These are phyloP conservation scores for crab-eating macaque (Macaca fascicularis) DNA, from an alignment of 2,113 vertebrate species.

Conservation along the genomic window T2T-MFA8v1.1 NC_088379.1:171105501-171106000, in stretches of 20 bases:
- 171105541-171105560: slow-evolving; percentile 69
- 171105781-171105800: slow-evolving; percentile 59
- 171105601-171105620: slow-evolving; percentile 66
- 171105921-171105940: slow-evolving; percentile 47
- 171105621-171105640: slow-evolving; percentile 65
- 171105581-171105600: slow-evolving; percentile 66
- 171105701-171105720: slow-evolving; percentile 79
- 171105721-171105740: slow-evolving; percentile 74
- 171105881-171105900: neutral
- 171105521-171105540: slow-evolving; percentile 19
- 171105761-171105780: slow-evolving; percentile 73
- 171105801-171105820: slow-evolving; percentile 62
- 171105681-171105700: slow-evolving; percentile 79
- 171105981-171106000: neutral
- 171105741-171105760: slow-evolving; percentile 71
- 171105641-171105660: slow-evolving; percentile 76
- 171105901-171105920: neutral
- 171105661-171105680: slow-evolving; percentile 74
- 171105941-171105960: slow-evolving; percentile 33
- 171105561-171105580: slow-evolving; percentile 65
- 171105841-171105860: slow-evolving; percentile 38
- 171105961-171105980: slow-evolving; percentile 9
- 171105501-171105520: neutral
- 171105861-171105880: slow-evolving; percentile 7
- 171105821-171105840: slow-evolving; percentile 56